Percentiles rank a stretch among this genome's conserved stretches.
phyloP scores from a whole-genome alignment of 2,888 invertebrate genomes.

The Luffia ferchaultella region DNA sequence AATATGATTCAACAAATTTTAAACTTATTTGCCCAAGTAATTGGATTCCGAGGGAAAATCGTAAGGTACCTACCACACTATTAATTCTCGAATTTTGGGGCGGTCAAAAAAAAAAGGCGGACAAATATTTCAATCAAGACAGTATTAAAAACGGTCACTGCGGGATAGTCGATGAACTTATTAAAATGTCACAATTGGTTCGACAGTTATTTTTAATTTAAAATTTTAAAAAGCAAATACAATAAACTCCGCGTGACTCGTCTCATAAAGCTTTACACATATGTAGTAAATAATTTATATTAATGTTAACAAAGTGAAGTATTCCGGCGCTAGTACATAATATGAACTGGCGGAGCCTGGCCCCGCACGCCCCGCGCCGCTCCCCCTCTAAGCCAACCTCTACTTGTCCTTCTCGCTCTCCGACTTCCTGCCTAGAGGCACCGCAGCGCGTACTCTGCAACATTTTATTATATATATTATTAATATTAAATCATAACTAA shows the following conservation, averaged over 20 bases:
- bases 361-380: constrained; percentile 52
- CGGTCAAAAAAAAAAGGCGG: no score
- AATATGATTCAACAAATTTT: no score
- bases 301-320: constrained; percentile 57
- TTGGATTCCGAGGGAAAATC: no score
- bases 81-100: no score
- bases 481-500: no score
- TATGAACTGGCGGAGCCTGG: constrained; percentile 49
- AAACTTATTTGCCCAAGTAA: no score
- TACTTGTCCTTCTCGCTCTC: constrained; percentile 89
- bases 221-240: constrained; percentile 67
- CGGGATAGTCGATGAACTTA: no score
- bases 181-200: constrained; percentile 30
- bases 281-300: constrained; percentile 40
- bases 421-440: constrained; percentile 87
- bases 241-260: constrained; percentile 62
- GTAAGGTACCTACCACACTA: no score
- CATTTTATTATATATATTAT: constrained; percentile 1
- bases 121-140: no score
- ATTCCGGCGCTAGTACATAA: constrained; percentile 32
- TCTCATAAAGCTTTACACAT: constrained; percentile 65
- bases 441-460: constrained; percentile 84
- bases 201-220: constrained; percentile 64
- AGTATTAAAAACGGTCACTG: no score
- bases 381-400: constrained; percentile 49